phyloP scores from a whole-genome alignment of 2,888 invertebrate species.

The Erebia palarica region DNA sequence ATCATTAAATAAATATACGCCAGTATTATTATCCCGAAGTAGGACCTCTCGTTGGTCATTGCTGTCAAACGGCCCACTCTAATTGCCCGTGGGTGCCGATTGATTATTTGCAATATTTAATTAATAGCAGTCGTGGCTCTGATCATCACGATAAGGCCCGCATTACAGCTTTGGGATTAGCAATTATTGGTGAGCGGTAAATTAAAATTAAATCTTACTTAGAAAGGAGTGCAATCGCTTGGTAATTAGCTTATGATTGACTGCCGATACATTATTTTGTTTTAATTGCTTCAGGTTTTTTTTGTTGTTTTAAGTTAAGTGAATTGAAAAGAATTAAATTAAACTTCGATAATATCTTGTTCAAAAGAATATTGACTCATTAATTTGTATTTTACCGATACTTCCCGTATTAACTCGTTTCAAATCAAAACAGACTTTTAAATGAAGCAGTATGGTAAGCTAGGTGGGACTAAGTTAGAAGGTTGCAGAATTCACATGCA shows the following conservation, averaged over 20 bases:
- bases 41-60: slow-evolving; percentile 41
- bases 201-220: slow-evolving; percentile 36
- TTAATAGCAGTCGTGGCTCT: slow-evolving; percentile 70
- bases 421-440: not conserved
- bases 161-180: slow-evolving; percentile 36
- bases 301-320: slow-evolving; percentile 1
- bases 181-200: slow-evolving; percentile 38
- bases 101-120: slow-evolving; percentile 72
- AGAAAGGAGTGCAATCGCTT: slow-evolving; percentile 32
- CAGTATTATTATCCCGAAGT: slow-evolving; percentile 63
- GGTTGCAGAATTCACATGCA: not conserved
- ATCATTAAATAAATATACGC: slow-evolving; percentile 72
- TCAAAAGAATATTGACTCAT: not conserved
- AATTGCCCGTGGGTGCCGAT: slow-evolving; percentile 66
- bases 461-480: too few relatives aligned
- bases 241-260: slow-evolving; percentile 38
- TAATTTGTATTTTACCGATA: not conserved
- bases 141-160: slow-evolving; percentile 48
- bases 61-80: slow-evolving; percentile 57
- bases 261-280: slow-evolving; percentile 26
- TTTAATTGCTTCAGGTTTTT: slow-evolving; percentile 23
- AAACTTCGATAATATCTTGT: not conserved
- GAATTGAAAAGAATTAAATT: slow-evolving; percentile 1
- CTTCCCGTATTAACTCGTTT: not conserved
- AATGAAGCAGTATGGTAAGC: not conserved